Evolutionary conservation across 92 coral and sea anemone species (phyloP).

Genomic region (Palythoa grandis): DNA sequence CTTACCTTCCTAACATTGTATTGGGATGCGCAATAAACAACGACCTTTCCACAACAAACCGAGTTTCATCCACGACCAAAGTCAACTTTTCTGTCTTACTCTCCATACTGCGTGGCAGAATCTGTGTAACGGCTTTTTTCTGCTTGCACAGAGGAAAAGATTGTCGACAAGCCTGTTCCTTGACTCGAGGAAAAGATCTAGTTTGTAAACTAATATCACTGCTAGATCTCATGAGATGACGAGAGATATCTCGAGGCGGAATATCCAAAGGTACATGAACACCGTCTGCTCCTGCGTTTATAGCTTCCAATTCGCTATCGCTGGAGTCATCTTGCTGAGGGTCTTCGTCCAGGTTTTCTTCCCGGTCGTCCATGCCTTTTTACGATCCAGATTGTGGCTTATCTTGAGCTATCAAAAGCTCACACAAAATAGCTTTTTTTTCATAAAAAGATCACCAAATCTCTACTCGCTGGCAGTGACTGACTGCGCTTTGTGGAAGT

Average conservation of each 20-base stretch:
- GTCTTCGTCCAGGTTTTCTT: constrained; percentile 31
- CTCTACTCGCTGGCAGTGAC: not conserved
- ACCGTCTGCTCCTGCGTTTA: constrained; percentile 60
- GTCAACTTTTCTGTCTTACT: constrained; percentile 81
- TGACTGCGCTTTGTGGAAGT: constrained; percentile 11
- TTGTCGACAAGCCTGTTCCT: constrained; percentile 55
- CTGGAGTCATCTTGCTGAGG: constrained; percentile 73
- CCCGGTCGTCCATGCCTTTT: constrained; percentile 38
- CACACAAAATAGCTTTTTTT: constrained; percentile 1
- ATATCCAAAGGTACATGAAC: constrained; percentile 74
- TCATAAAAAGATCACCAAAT: not conserved
- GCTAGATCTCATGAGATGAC: constrained; percentile 62
- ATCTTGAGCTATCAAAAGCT: constrained; percentile 43
- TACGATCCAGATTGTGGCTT: constrained; percentile 37
- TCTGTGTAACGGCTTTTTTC: constrained; percentile 58
- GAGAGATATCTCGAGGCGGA: constrained; percentile 86
- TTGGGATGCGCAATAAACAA: constrained; percentile 92
- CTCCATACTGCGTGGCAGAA: constrained; percentile 57
- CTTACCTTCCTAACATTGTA: constrained; percentile 96
- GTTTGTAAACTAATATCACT: constrained; percentile 68
- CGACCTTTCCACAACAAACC: constrained; percentile 92
- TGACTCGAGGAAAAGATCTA: constrained; percentile 52
- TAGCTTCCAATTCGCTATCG: constrained; percentile 82
- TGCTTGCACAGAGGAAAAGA: constrained; percentile 58
- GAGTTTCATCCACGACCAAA: constrained; percentile 89